phyloP scores from a whole-genome alignment of 2,797 vertebrate species.

The Lepilemur ruficaudatus region DNA sequence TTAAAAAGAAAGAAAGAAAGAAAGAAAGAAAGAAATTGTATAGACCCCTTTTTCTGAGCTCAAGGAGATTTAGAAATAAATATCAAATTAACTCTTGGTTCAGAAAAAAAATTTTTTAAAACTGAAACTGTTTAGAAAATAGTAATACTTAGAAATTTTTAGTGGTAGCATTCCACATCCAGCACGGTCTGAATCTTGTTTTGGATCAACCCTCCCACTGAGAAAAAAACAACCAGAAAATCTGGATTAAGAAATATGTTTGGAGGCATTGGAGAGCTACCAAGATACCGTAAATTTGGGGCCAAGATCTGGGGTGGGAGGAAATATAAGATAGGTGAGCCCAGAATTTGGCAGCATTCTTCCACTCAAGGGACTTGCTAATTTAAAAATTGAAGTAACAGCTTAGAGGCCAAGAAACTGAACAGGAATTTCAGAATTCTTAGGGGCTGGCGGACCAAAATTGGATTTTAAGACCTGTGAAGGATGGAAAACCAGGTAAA shows the following conservation, averaged over 20 bases:
- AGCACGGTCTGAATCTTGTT: background rate
- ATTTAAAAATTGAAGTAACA: background rate
- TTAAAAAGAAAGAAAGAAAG: background rate
- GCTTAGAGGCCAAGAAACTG: background rate
- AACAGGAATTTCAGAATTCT: background rate
- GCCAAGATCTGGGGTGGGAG: background rate
- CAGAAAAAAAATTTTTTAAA: background rate
- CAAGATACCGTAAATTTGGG: background rate
- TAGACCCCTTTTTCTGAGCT: background rate
- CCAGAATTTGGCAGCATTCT: background rate
- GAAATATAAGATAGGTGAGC: background rate
- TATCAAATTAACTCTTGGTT: background rate
- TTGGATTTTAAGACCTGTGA: background rate
- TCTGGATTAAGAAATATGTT: background rate
- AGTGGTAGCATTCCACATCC: background rate
- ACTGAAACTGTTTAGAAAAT: background rate
- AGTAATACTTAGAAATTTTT: background rate
- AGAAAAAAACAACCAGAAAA: constrained; percentile 12
- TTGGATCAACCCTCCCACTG: background rate
- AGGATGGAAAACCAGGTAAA: background rate
- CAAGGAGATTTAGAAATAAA: background rate
- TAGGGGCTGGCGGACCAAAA: background rate
- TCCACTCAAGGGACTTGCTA: background rate
- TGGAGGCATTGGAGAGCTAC: background rate
- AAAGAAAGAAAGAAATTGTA: background rate